Evolutionary conservation across 2,113 vertebrate species (phyloP).

Genomic region (Pleuronectes platessa): DNA sequence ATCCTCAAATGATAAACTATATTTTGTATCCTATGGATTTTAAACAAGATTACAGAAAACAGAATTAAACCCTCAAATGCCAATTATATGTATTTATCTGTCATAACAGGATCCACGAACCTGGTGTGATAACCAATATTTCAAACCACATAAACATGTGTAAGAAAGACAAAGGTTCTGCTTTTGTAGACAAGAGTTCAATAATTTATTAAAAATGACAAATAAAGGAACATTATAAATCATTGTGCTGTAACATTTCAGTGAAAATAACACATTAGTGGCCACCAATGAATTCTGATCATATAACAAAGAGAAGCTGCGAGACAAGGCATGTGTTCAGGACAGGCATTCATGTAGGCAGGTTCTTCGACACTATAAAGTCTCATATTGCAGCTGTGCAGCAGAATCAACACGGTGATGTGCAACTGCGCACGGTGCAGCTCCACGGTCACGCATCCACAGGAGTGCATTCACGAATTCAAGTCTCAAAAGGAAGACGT

Average conservation of each 20-base stretch:
- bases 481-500: slow-evolving; percentile 44
- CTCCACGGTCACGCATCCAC: slow-evolving; percentile 58
- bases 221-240: slow-evolving; percentile 43
- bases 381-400: slow-evolving; percentile 50
- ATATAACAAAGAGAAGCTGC: slow-evolving; percentile 51
- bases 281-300: slow-evolving; percentile 53
- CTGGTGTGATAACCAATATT: background rate
- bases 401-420: slow-evolving; percentile 14
- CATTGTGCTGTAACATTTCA: slow-evolving; percentile 43
- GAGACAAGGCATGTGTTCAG: slow-evolving; percentile 72
- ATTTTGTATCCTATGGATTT: background rate
- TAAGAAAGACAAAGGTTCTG: slow-evolving; percentile 23
- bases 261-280: slow-evolving; percentile 64
- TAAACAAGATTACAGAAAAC: background rate
- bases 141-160: background rate
- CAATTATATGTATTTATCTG: background rate
- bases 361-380: slow-evolving; percentile 55
- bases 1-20: background rate
- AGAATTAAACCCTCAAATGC: background rate
- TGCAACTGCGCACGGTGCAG: slow-evolving; percentile 50
- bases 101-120: background rate
- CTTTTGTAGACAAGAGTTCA: slow-evolving; percentile 37
- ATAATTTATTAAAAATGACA: slow-evolving; percentile 81
- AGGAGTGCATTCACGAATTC: slow-evolving; percentile 46
- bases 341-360: slow-evolving; percentile 53